phyloP scores from a whole-genome alignment of 2,888 invertebrate species.

The Platycnemis pennipes region DNA sequence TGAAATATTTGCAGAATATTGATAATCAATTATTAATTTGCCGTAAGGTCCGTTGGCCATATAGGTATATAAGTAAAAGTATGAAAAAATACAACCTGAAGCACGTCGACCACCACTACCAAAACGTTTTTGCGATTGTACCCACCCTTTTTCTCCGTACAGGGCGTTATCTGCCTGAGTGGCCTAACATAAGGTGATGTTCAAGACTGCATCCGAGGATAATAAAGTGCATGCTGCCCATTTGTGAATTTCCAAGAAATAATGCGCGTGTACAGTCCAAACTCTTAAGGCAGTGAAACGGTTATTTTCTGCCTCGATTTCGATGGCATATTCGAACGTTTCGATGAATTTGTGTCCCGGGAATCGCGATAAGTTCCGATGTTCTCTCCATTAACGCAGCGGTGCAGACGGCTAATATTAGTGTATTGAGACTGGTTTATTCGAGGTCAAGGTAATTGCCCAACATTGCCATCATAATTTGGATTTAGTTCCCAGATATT shows the following conservation, averaged over 20 bases:
- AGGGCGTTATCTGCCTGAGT: background rate
- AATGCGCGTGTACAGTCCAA: background rate
- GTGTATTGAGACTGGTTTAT: background rate
- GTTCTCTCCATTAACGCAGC: background rate
- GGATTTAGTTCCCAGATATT: background rate
- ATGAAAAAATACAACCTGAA: too few relatives aligned
- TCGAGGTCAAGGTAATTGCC: background rate
- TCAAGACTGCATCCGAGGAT: background rate
- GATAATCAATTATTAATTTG: too few relatives aligned
- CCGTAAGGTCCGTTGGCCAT: too few relatives aligned
- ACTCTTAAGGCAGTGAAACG: background rate
- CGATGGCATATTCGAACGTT: background rate
- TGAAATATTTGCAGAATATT: too few relatives aligned
- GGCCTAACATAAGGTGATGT: background rate
- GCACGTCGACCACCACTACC: too few relatives aligned
- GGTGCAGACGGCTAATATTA: background rate
- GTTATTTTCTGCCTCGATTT: constrained; percentile 34
- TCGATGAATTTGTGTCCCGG: background rate
- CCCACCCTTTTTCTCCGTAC: background rate
- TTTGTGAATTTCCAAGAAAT: background rate
- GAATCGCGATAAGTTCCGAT: background rate
- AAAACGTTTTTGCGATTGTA: background rate
- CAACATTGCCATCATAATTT: background rate
- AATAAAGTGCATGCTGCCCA: background rate
- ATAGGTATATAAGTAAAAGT: too few relatives aligned